A percentile compares a stretch with the other conserved stretches of the same genome.
phyloP scores from a whole-genome alignment of 2,113 vertebrate species.

The Daboia siamensis region DNA sequence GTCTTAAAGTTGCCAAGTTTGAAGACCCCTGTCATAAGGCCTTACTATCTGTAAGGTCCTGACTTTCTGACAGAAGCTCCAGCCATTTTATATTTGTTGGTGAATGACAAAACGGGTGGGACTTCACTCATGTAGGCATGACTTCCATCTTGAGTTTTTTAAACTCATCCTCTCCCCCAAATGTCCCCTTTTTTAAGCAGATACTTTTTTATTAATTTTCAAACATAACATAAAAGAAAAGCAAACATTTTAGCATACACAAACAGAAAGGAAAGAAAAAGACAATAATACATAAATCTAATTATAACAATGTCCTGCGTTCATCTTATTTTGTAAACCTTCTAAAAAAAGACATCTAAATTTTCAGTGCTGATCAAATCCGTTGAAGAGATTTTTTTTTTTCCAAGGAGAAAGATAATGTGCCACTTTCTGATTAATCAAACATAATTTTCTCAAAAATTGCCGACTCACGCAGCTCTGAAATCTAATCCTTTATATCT shows the following conservation, averaged over 20 bases:
- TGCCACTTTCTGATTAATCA: not conserved
- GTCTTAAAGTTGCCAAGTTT: too few species aligned
- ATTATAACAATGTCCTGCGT: not conserved
- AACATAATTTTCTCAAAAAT: not conserved
- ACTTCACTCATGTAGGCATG: not conserved
- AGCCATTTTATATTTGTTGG: not conserved
- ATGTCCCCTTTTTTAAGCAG: not conserved
- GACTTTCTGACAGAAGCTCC: not conserved
- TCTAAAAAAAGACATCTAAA: not conserved
- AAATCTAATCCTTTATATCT: not conserved
- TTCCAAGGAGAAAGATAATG: not conserved
- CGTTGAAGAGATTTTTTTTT: not conserved
- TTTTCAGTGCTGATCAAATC: not conserved
- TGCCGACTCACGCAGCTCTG: not conserved
- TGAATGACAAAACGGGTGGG: not conserved
- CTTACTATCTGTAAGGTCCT: not conserved
- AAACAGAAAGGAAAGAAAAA: not conserved
- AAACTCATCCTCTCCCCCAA: not conserved
- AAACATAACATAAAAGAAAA: not conserved
- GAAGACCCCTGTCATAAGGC: too few species aligned
- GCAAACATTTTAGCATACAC: not conserved
- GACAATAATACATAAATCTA: not conserved
- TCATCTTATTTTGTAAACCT: not conserved
- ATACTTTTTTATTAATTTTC: not conserved
- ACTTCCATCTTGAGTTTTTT: not conserved